Evolutionary conservation across 2,797 vertebrate species (phyloP), one percentile per base, ranked within the genome.

Genomic region (Acanthiza pusilla): DNA sequence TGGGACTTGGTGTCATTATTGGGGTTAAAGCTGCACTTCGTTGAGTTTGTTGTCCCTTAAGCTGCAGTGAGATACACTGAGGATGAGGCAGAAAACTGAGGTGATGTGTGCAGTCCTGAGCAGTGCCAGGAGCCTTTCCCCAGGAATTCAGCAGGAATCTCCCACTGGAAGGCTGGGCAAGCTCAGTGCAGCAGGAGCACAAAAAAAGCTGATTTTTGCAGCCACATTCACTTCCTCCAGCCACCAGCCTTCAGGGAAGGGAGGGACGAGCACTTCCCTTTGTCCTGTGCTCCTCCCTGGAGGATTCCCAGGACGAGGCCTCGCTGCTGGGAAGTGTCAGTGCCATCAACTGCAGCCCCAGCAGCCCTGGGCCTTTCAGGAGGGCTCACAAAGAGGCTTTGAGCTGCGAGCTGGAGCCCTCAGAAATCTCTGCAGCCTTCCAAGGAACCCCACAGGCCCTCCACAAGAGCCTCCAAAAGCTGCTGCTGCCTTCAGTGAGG

Each of bases 381-480:
- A 58, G 79, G 19, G 47, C 57, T 70, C 16, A 83, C 93, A 96
- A 95, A 89, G 84, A 88, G 60, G 62, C 84, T 94, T 94, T 96
- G 85, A 95, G 71, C 68, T 32, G 97, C 78, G 95, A 89, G 89
- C 92, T 74, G 91, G 48, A 72, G 88, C 88, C 84, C 68, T 94
- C 85, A 19, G 96, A 29, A 68, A 11, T 71, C 81, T 4, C 74
- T 94, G 94, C 98, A 97, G 94, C 86, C 97, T 97, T 97, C 97
- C 97, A 95, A 84, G 92, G 85, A 91, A 94, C 95, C 96, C 93
- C 94, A 95, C 93, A 92, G 94, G 83, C 92, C 89, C 93, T 95
- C 93, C 51, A 29, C 92, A 96, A 94, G 71, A 79, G 82, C 84
- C 94, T 86, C 91, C 92, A 72, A 96, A 86, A 79, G 85, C 93